Evolutionary conservation across 2,888 invertebrate species (phyloP).

Genomic region (Parthenolecanium corni): DNA sequence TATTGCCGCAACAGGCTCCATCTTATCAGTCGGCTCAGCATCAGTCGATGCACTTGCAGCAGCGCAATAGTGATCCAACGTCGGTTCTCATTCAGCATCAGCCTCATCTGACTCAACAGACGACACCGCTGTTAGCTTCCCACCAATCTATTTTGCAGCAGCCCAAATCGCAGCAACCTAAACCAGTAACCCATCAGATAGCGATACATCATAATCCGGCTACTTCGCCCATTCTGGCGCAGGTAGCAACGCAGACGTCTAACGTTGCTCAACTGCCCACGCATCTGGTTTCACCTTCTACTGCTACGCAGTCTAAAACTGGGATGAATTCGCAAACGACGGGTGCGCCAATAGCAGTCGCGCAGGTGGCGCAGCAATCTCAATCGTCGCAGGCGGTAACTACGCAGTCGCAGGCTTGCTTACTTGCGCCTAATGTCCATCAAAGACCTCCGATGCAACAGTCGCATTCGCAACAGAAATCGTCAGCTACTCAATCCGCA

Average conservation of each 20-base stretch:
- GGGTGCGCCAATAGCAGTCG: background rate
- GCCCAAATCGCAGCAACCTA: background rate
- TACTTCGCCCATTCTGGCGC: background rate
- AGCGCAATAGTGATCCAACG: background rate
- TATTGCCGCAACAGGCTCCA: background rate
- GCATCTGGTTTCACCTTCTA: background rate
- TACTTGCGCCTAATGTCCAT: constrained; percentile 1
- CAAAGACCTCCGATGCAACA: constrained; percentile 15
- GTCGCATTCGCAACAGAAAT: constrained; percentile 1
- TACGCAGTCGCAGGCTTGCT: background rate
- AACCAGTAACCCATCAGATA: background rate
- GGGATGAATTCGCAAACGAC: constrained; percentile 13
- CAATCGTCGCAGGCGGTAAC: background rate
- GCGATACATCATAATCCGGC: background rate
- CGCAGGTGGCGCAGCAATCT: constrained; percentile 2
- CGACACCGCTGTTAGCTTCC: constrained; percentile 7
- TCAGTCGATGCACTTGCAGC: constrained; percentile 5
- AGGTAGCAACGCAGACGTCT: background rate
- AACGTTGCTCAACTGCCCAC: background rate
- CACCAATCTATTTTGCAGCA: constrained; percentile 12
- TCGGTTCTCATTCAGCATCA: constrained; percentile 6
- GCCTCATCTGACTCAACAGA: background rate
- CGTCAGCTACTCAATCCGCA: background rate
- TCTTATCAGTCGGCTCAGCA: no score
- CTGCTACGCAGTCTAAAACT: constrained; percentile 3